Percentiles rank a stretch among this genome's conserved stretches.
phyloP scores from a whole-genome alignment of 2,113 vertebrate genomes.

The Mustela nigripes region DNA sequence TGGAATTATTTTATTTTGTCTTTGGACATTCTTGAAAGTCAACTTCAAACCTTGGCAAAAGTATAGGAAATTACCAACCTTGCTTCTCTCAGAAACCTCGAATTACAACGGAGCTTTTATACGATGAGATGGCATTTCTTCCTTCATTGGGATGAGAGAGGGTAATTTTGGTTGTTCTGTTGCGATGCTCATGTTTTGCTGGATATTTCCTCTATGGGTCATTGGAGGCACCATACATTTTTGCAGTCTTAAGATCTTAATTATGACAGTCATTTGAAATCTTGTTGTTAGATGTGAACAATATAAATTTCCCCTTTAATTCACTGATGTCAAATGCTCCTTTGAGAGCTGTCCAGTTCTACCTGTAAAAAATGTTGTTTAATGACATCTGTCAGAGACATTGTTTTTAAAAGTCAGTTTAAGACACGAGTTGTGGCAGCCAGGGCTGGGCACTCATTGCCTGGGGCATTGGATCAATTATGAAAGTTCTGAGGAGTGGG shows the following conservation, averaged over 20 bases:
- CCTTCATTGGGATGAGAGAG: not conserved
- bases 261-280: not conserved
- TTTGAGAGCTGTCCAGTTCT: not conserved
- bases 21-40: not conserved
- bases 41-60: not conserved
- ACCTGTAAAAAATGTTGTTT: not conserved
- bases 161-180: too few species aligned
- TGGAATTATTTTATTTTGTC: not conserved
- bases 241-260: not conserved
- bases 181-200: too few species aligned
- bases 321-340: not conserved
- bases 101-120: too few species aligned
- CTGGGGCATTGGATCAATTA: not conserved
- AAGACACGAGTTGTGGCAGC: not conserved
- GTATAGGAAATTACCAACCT: not conserved
- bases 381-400: not conserved
- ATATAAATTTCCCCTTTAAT: not conserved
- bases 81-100: not conserved
- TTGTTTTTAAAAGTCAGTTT: not conserved
- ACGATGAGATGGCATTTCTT: not conserved
- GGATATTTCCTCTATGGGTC: not conserved
- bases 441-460: not conserved
- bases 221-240: not conserved
- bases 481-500: rapidly evolving
- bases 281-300: rapidly evolving